Evolutionary conservation across 2,797 vertebrate species (phyloP).

Genomic region (Sebastes vulpes): DNA sequence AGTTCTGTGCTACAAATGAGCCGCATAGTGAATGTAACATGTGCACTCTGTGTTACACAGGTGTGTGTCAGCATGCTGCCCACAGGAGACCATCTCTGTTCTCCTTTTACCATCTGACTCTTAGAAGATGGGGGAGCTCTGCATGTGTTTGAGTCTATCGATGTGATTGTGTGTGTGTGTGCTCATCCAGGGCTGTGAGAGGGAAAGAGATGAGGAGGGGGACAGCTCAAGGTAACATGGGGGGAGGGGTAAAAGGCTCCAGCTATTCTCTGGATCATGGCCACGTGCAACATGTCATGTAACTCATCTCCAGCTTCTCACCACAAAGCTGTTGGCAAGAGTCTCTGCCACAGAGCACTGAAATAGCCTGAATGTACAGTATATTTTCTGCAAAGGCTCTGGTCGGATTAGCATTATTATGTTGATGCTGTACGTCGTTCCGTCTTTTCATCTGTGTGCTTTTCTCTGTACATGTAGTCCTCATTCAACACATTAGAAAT

Average conservation of each 20-base stretch:
- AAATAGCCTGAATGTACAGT: not conserved
- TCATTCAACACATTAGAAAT: not conserved
- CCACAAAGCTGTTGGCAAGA: conserved; percentile 8
- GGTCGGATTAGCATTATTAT: not conserved
- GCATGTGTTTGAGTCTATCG: conserved; percentile 7
- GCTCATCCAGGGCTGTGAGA: conserved; percentile 18
- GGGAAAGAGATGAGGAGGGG: conserved; percentile 2
- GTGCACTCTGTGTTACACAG: conserved; percentile 51
- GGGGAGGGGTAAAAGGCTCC: not conserved
- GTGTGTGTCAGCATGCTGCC: conserved; percentile 63
- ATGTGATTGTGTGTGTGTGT: conserved; percentile 5
- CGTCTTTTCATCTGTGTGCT: not conserved
- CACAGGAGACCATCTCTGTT: conserved; percentile 44
- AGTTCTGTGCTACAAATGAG: conserved; percentile 63
- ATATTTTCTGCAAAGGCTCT: not conserved
- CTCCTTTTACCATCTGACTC: conserved; percentile 60
- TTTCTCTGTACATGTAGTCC: not conserved
- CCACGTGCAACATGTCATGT: conserved; percentile 26
- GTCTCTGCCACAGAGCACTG: not conserved
- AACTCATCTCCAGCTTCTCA: conserved; percentile 29
- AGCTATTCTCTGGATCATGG: conserved; percentile 13
- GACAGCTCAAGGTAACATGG: conserved; percentile 29
- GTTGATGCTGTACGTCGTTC: not conserved
- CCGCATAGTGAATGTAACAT: conserved; percentile 22
- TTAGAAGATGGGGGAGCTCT: conserved; percentile 27